Evolutionary conservation across 2,113 vertebrate species (phyloP).

Genomic region (Enhydra lutris): DNA sequence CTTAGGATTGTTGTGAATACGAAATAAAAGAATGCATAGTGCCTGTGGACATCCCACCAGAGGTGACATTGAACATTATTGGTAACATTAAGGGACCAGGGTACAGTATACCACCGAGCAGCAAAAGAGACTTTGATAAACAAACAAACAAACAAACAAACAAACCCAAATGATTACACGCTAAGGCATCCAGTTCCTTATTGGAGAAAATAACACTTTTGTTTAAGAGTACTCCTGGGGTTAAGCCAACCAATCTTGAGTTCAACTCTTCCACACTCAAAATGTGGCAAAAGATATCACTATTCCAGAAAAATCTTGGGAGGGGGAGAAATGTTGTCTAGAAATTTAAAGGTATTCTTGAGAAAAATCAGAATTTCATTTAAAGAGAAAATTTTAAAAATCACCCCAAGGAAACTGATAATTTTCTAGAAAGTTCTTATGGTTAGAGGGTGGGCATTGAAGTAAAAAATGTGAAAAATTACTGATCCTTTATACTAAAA

Average conservation of each 20-base stretch:
- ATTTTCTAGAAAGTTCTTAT: not conserved
- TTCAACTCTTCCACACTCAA: not conserved
- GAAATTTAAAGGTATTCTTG: conserved; percentile 5
- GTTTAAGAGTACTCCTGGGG: not conserved
- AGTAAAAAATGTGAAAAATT: not conserved
- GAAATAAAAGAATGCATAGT: not conserved
- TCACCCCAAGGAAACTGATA: not conserved
- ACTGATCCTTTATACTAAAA: not conserved
- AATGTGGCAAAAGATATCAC: not conserved
- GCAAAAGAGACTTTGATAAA: not conserved
- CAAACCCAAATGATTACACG: not conserved
- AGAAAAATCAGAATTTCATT: not conserved
- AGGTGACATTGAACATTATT: not conserved
- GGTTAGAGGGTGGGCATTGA: not conserved
- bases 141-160: not conserved
- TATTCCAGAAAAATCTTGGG: not conserved
- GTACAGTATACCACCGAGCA: not conserved
- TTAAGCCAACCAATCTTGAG: not conserved
- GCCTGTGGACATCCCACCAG: not conserved
- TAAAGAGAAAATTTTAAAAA: not conserved
- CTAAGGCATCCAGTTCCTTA: not conserved
- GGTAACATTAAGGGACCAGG: not conserved
- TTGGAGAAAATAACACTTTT: not conserved
- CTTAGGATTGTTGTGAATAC: not conserved
- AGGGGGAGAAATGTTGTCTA: not conserved